These are phyloP conservation scores for Taphrorychus bicolor DNA, from an alignment of 2,888 invertebrate genomes.

Conservation along the genomic window DNA sequence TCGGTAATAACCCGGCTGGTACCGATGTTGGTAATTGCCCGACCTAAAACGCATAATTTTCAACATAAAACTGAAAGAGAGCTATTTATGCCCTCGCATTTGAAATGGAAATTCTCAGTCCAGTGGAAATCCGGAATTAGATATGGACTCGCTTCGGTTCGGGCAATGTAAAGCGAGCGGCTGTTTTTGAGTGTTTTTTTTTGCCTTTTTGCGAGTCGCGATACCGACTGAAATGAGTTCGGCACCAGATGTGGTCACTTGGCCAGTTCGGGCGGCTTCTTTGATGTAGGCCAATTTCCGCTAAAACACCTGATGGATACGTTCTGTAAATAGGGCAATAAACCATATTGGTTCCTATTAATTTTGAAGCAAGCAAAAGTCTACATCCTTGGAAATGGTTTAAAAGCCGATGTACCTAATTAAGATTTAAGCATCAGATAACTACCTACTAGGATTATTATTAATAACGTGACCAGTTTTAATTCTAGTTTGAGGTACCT, in stretches of 20 bases:
- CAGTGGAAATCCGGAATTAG: conserved; percentile 10
- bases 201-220: too few species aligned
- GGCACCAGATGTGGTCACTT: background rate
- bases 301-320: background rate
- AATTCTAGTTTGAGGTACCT: too few species aligned
- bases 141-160: background rate
- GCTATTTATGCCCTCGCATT: conserved; percentile 2
- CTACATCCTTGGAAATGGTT: too few species aligned
- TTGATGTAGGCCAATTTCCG: background rate
- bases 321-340: background rate
- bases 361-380: too few species aligned
- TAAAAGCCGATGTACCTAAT: too few species aligned
- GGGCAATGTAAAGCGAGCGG: background rate
- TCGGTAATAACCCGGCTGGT: background rate
- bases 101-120: conserved; percentile 10
- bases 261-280: background rate
- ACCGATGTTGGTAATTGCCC: conserved; percentile 7
- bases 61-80: conserved; percentile 9
- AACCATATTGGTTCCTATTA: too few species aligned
- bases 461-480: too few species aligned
- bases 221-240: too few species aligned
- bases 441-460: too few species aligned
- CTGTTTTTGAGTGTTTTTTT: background rate
- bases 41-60: conserved; percentile 10
- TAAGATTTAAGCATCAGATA: too few species aligned